These are phyloP conservation scores for Tetragonula carbonaria DNA, from an alignment of 2,888 invertebrate genomes.

Conservation along the genomic window DNA sequence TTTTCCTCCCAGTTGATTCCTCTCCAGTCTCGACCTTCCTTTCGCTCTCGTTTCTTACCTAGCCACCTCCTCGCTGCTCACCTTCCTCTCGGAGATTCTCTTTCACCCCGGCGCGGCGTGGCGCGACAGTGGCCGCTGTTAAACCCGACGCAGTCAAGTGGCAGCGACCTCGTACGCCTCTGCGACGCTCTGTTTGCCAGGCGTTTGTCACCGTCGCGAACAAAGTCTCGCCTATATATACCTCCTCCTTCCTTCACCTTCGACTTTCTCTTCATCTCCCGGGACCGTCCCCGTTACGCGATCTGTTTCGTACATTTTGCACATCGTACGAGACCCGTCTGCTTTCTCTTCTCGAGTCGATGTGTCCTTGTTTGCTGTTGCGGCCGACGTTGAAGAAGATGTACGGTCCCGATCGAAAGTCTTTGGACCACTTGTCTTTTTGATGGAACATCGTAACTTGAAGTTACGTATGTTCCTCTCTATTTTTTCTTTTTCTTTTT, in stretches of 20 bases:
- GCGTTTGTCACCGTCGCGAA: constrained; percentile 70
- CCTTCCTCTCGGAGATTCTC: constrained; percentile 42
- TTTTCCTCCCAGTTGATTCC: constrained; percentile 27
- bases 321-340: neutral
- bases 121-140: constrained; percentile 25
- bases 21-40: constrained; percentile 52
- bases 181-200: constrained; percentile 60
- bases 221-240: constrained; percentile 61
- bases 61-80: neutral
- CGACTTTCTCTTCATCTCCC: constrained; percentile 13
- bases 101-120: constrained; percentile 28
- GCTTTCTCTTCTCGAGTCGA: neutral
- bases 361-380: neutral
- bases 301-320: constrained; percentile 19
- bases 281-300: neutral
- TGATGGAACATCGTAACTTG: neutral
- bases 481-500: no score
- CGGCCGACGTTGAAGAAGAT: neutral
- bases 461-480: neutral
- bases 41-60: constrained; percentile 54
- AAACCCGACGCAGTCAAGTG: constrained; percentile 51
- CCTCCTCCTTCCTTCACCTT: neutral
- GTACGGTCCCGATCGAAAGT: neutral
- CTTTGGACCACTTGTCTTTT: no score
- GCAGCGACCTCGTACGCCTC: constrained; percentile 59